Conservation (phyloP, 2,797 vertebrate genomes). For the Syngnathus acus region DNA sequence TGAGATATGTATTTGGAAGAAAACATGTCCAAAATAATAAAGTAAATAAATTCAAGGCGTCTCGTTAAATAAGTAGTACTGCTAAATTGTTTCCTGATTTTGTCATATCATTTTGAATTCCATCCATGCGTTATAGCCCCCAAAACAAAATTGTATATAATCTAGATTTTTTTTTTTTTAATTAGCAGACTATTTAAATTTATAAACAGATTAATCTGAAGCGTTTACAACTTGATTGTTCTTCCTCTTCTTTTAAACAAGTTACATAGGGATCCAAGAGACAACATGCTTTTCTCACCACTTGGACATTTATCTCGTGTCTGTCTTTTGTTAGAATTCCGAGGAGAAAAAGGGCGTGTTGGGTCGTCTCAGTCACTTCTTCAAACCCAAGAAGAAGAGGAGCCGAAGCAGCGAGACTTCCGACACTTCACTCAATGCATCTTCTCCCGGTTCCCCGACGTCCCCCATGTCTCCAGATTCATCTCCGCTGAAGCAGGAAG, state of each 20-base stretch:
- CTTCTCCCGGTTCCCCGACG: slow-evolving; percentile 16
- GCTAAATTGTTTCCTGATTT: not conserved
- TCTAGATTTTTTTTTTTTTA: not conserved
- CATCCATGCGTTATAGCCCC: too few species aligned
- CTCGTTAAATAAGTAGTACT: not conserved
- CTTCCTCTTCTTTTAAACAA: not conserved
- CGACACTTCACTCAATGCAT: slow-evolving; percentile 19
- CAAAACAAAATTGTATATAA: too few species aligned
- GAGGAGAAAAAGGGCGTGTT: slow-evolving; percentile 63
- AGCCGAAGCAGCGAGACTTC: slow-evolving; percentile 40
- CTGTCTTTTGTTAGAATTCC: slow-evolving; percentile 43
- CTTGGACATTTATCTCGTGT: slow-evolving; percentile 11
- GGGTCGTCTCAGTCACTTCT: slow-evolving; percentile 57
- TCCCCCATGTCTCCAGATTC: slow-evolving; percentile 38
- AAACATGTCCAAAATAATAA: not conserved
- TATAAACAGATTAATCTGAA: not conserved
- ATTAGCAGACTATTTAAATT: not conserved
- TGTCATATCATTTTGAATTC: not conserved
- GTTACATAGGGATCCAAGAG: not conserved
- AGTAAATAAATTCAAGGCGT: not conserved
- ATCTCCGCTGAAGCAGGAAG: slow-evolving; percentile 10
- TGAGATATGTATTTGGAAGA: not conserved
- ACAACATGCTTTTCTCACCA: not conserved
- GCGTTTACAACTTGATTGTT: not conserved
- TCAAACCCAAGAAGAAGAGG: slow-evolving; percentile 52